A percentile compares a stretch with the other conserved stretches of the same genome.
Conservation (phyloP, 2,888 invertebrate species). For the Leptopilina syphax region DNA sequence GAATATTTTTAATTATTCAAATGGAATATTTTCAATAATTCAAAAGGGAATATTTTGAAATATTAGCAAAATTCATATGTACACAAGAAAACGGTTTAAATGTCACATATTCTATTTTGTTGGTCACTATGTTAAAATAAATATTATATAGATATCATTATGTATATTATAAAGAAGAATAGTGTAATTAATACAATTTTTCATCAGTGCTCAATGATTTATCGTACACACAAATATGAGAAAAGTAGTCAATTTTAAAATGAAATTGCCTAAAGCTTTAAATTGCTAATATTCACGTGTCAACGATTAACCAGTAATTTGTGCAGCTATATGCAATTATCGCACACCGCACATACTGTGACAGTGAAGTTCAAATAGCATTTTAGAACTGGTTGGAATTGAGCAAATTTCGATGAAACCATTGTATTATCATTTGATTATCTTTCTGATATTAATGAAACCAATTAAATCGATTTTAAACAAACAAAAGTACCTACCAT, state of each 20-base stretch:
- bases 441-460: neutral
- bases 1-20: too few species aligned
- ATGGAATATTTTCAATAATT: too few species aligned
- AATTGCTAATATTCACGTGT: neutral
- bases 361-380: conserved; percentile 16
- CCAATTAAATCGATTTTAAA: conserved; percentile 7
- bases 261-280: neutral
- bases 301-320: conserved; percentile 23
- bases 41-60: too few species aligned
- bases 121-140: too few species aligned
- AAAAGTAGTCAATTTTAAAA: neutral
- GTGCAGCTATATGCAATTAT: conserved; percentile 8
- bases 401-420: neutral
- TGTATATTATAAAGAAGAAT: too few species aligned
- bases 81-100: too few species aligned
- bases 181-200: too few species aligned
- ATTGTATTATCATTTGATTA: neutral
- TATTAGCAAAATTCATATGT: too few species aligned
- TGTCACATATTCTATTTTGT: too few species aligned
- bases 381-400: conserved; percentile 10
- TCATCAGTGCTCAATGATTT: neutral
- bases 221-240: neutral
- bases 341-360: neutral
- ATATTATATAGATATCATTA: too few species aligned
- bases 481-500: too few species aligned